Conservation (phyloP, 92 coral and sea anemone species). For the Phymanthus crucifer region DNA sequence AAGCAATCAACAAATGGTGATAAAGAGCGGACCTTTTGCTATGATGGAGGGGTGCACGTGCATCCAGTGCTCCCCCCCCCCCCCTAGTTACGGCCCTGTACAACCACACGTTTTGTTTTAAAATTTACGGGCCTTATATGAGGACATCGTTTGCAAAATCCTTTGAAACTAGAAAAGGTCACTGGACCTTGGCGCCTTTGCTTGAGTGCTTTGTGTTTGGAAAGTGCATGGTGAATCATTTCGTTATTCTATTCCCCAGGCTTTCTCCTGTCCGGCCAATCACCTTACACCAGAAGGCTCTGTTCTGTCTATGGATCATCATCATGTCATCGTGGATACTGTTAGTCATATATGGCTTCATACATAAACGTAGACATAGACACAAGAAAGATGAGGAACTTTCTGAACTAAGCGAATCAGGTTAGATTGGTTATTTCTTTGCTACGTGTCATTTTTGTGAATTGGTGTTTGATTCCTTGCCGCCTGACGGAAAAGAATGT, state of each 20-base stretch:
- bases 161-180: too few species aligned
- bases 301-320: constrained; percentile 84
- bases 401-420: constrained; percentile 13
- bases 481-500: too few species aligned
- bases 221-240: background rate
- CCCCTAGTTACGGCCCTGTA: too few species aligned
- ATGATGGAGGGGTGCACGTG: too few species aligned
- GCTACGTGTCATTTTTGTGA: background rate
- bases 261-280: constrained; percentile 84
- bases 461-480: background rate
- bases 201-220: too few species aligned
- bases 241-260: constrained; percentile 29
- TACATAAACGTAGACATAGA: constrained; percentile 52
- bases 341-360: constrained; percentile 34
- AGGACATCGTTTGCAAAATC: too few species aligned
- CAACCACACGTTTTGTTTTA: too few species aligned
- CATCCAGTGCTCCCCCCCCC: background rate
- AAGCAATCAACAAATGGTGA: too few species aligned
- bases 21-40: too few species aligned
- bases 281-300: constrained; percentile 91
- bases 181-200: too few species aligned
- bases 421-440: background rate
- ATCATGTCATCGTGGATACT: constrained; percentile 54
- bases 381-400: constrained; percentile 39
- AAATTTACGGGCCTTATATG: too few species aligned